These are phyloP conservation scores for Xyrichtys novacula DNA, from an alignment of 2,797 vertebrate genomes.

Conservation along the genomic window DNA sequence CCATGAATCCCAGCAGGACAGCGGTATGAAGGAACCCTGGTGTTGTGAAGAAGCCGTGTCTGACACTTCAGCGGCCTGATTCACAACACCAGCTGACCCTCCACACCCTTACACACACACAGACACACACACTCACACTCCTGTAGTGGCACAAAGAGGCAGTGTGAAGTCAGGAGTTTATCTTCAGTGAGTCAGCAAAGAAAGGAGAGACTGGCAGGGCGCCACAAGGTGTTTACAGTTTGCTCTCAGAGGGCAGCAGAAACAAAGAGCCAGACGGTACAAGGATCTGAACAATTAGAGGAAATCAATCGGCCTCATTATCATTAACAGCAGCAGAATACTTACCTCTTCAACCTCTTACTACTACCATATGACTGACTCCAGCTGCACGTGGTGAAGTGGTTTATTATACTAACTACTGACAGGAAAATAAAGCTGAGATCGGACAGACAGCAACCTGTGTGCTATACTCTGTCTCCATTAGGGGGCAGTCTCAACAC, in stretches of 20 bases:
- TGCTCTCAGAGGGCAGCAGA: conserved; percentile 9
- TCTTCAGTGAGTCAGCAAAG: conserved; percentile 13
- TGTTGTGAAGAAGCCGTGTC: conserved; percentile 99
- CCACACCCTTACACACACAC: conserved; percentile 77
- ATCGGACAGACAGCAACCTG: not conserved
- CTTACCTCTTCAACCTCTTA: conserved; percentile 21
- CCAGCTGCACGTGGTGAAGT: not conserved
- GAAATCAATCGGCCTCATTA: not conserved
- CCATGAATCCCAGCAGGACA: conserved; percentile 39
- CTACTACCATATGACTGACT: not conserved
- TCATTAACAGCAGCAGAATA: not conserved
- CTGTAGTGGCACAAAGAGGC: not conserved
- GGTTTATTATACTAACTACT: not conserved
- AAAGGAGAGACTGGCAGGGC: not conserved
- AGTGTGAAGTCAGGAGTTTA: conserved; percentile 10
- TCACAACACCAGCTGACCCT: conserved; percentile 99
- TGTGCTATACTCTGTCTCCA: conserved; percentile 25
- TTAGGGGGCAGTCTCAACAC: conserved; percentile 41
- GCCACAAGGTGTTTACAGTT: not conserved
- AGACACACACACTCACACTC: conserved; percentile 3
- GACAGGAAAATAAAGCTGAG: not conserved
- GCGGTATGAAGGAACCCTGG: conserved; percentile 91
- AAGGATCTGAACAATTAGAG: not conserved
- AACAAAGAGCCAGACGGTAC: not conserved
- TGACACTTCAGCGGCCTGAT: conserved; percentile 94